Base-by-base conservation (phyloP, 2,113 vertebrate genomes). In the Dromiciops gliroides region DNA sequence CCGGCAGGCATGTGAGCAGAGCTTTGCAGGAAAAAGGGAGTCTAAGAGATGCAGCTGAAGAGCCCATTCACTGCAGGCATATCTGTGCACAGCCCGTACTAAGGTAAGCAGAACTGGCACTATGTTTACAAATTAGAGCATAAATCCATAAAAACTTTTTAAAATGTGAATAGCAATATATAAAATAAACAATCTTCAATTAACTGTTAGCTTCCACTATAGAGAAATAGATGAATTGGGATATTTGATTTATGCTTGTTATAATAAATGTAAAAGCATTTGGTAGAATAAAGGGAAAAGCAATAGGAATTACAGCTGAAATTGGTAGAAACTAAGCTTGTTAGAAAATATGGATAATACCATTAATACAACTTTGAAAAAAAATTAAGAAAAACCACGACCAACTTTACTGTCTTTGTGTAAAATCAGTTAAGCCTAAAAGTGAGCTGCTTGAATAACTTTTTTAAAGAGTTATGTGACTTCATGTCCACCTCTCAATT, bases 391-490 rank as follows among this genome's bases (percentile, higher is more conserved):
- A 75, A 75, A 44, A 19, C 37, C 19, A 44, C 4, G 19, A n/a
- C 16, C 37, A 75, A 75, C 22, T 44, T 75, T 8, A 19, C 31
- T 67, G 60, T n/a, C 12, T 14, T n/a, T n/a, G 1, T n/a, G 12
- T 37, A 75, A 75, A 75, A 75, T 75, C n/a, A 75, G 16, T 44
- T 22, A n/a, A 44, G 44, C 67, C 37, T 60, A 75, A 67, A 75
- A 19, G 16, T 75, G 16, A 75, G n/a, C 44, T 19, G 37, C 67
- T 75, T 75, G n/a, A 75, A 44, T 50, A 8, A 67, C 0, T 31
- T 89, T 95, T 89, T 91, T 47, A 90, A 92, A 93, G 67, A 44
- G 31, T 92, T 37, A 48, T 67, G 44, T n/a, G 47, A 91, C 91
- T 90, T 56, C 48, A 24, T 89, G 37, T 1, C 25, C 88, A 0